Evolutionary conservation across 2,797 vertebrate species (phyloP).

Genomic region (Mus caroli): DNA sequence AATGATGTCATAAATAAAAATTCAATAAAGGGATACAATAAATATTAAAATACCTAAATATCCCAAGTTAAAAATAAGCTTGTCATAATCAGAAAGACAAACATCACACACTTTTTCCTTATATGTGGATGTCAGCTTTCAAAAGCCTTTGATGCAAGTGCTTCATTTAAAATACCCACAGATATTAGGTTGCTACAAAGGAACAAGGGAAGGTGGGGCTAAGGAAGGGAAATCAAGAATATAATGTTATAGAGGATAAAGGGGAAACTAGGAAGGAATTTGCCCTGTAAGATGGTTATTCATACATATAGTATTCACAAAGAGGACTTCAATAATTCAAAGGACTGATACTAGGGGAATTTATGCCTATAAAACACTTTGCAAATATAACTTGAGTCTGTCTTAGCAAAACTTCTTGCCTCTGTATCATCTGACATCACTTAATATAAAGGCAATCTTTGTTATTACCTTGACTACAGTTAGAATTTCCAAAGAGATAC

Average conservation of each 20-base stretch:
- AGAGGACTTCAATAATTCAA: not conserved
- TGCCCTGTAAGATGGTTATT: not conserved
- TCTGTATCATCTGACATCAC: too few species aligned
- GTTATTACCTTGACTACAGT: not conserved
- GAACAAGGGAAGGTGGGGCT: not conserved
- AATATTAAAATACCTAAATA: constrained; percentile 2
- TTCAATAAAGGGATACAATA: not conserved
- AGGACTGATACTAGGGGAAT: not conserved
- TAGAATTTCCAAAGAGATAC: not conserved
- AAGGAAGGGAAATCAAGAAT: not conserved
- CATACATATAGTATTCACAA: not conserved
- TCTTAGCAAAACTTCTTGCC: too few species aligned
- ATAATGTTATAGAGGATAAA: not conserved
- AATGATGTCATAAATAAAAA: not conserved
- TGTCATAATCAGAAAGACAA: not conserved
- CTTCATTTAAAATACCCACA: not conserved
- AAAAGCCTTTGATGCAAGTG: not conserved
- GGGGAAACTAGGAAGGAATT: not conserved
- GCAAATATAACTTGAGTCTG: not conserved
- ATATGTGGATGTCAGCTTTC: not conserved
- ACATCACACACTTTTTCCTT: not conserved
- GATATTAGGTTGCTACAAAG: not conserved
- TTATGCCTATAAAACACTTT: not conserved
- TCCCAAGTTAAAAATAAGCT: not conserved
- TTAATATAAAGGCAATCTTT: not conserved